Conservation (phyloP, 2,113 vertebrate genomes). For the Nothobranchius kuhntae region DNA sequence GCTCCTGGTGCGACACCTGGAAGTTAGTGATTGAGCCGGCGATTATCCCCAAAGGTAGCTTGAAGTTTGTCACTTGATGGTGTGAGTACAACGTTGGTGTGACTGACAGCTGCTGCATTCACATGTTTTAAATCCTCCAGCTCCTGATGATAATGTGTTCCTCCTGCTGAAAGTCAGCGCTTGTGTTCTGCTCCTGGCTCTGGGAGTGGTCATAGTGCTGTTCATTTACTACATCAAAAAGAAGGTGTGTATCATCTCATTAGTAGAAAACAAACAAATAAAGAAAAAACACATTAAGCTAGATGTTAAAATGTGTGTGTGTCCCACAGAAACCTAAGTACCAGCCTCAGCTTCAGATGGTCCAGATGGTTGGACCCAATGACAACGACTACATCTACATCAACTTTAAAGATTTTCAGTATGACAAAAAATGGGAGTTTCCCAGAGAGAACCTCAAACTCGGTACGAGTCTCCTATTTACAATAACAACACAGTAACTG, state of each 20-base stretch:
- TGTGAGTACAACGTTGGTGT: background rate
- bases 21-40: too few relatives aligned
- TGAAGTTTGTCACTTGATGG: background rate
- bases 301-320: constrained; percentile 1
- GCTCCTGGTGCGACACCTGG: constrained; percentile 66
- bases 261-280: background rate
- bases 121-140: background rate
- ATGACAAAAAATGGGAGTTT: constrained; percentile 93
- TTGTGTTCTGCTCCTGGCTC: constrained; percentile 41
- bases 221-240: constrained; percentile 64
- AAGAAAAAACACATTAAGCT: background rate
- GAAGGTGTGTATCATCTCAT: constrained; percentile 59
- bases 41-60: background rate
- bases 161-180: constrained; percentile 27
- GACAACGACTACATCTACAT: constrained; percentile 95
- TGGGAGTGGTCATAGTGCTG: constrained; percentile 32
- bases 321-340: constrained; percentile 85
- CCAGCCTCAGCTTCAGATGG: constrained; percentile 89
- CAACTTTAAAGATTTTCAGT: constrained; percentile 88
- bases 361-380: constrained; percentile 86
- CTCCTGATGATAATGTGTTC: background rate
- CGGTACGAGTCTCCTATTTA: constrained; percentile 76
- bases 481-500: too few relatives aligned
- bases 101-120: background rate
- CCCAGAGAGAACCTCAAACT: constrained; percentile 94